Conservation (phyloP, 35 echinoderm and acorn worm species). For the Ophiothrix spiculata region DNA sequence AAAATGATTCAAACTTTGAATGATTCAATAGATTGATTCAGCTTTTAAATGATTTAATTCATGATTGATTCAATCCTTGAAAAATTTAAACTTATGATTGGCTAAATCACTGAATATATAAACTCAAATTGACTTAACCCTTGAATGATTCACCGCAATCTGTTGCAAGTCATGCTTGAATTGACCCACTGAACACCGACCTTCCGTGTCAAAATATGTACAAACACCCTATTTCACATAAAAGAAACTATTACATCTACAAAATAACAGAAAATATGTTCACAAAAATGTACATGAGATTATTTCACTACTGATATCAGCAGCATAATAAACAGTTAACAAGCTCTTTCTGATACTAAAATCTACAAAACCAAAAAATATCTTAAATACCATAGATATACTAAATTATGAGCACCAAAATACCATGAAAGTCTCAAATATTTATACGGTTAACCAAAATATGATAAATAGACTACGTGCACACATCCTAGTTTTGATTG, state of each 20-base stretch:
- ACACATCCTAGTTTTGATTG: neutral
- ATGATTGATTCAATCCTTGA: no score
- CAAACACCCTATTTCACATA: neutral
- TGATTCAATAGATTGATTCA: no score
- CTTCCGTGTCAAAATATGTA: neutral
- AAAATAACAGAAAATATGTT: neutral
- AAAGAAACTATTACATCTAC: constrained; percentile 5
- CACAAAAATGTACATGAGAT: neutral
- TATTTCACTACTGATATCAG: neutral
- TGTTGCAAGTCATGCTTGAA: no score
- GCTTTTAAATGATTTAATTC: no score
- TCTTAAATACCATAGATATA: neutral
- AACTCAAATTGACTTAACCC: no score
- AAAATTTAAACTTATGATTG: no score
- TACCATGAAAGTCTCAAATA: constrained; percentile 11
- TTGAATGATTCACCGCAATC: no score
- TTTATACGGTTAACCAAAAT: neutral
- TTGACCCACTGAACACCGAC: no score
- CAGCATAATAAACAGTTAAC: neutral
- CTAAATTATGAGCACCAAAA: constrained; percentile 4
- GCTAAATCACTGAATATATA: no score
- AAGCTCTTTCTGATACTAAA: neutral
- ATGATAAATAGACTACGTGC: neutral
- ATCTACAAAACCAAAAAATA: neutral
- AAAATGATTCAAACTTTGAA: no score